Evolutionary conservation across 53 echinoderm and acorn worm species (phyloP), one percentile per base, ranked within the genome.

Genomic region (Temnopleurus reevesii): DNA sequence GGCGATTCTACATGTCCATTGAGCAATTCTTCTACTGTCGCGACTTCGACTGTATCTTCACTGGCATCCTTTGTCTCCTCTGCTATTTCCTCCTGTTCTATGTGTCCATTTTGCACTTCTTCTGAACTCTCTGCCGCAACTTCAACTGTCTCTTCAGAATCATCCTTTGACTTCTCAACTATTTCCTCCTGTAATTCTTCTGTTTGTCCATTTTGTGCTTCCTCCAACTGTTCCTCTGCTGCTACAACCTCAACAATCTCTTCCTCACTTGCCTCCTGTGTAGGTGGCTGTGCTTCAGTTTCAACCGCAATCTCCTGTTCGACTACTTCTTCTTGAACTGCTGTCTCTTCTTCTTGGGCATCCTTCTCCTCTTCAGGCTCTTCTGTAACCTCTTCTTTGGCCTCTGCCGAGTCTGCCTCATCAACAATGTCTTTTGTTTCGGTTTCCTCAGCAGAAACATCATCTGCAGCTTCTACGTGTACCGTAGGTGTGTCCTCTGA

Each of bases 291-390:
- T 29, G 54, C 19, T 35, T 55, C 83, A 19, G 56, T 55, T 38
- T 79, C 79, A 13, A 28, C 12, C 27, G 15, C 79, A 49, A 79
- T 47, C 49, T 46, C 79, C 2, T 47, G 46, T 29, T 26, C 28
- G 28, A 47, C 9, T n/a, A 49, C 90, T 15, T 81, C 90, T 30
- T 59, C 55, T 4, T 55, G 61, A 59, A 43, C 81, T 9, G 60
- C 63, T 23, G 81, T 61, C 27, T 64, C 81, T 53, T 91, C 92
- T 30, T 80, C 61, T 33, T 84, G 53, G 4, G 58, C 45, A 4
- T 21, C 77, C 27, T 91, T 86, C 24, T 76, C 59, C 15, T 79
- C 81, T 4, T 56, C 24, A 38, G 63, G 76, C 44, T 89, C 89
- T 33, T 45, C 83, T 71, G 21, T 59, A 0, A 57, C 79, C 27